A percentile compares a stretch with the other conserved stretches of the same genome.
Conservation (phyloP, 2,888 invertebrate species). For the Lomographa bimaculata region DNA sequence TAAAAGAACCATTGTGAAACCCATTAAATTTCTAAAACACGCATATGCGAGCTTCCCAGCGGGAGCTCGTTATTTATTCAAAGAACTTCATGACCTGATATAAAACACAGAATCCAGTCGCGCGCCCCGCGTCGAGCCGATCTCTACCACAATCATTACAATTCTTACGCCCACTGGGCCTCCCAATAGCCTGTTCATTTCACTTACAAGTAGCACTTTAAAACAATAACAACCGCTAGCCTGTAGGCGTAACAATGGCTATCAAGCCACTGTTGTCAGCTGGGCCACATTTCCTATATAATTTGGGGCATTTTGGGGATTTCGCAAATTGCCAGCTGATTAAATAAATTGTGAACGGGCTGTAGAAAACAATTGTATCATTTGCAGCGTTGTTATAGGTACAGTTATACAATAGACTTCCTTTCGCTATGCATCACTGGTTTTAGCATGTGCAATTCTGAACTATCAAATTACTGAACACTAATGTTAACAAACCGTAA, state of each 20-base stretch:
- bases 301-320: too few relatives aligned
- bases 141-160: constrained; percentile 7
- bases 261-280: constrained; percentile 5
- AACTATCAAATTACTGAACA: too few relatives aligned
- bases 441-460: too few relatives aligned
- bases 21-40: too few relatives aligned
- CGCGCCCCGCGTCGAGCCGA: constrained; percentile 2
- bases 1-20: too few relatives aligned
- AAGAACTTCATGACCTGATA: constrained; percentile 5
- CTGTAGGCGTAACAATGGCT: constrained; percentile 24
- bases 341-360: too few relatives aligned
- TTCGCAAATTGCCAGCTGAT: constrained; percentile 1
- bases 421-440: too few relatives aligned
- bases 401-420: too few relatives aligned
- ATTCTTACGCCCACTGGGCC: constrained; percentile 19
- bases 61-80: background rate
- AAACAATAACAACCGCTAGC: constrained; percentile 26
- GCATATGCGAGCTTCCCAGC: too few relatives aligned
- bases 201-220: constrained; percentile 18
- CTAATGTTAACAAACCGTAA: too few relatives aligned
- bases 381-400: too few relatives aligned
- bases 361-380: too few relatives aligned
- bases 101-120: constrained; percentile 1
- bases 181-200: constrained; percentile 7
- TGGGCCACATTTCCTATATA: constrained; percentile 5